Evolutionary conservation across 2,888 invertebrate species (phyloP), one percentile per base, ranked within the genome.

Genomic region (Cistogaster globosa): DNA sequence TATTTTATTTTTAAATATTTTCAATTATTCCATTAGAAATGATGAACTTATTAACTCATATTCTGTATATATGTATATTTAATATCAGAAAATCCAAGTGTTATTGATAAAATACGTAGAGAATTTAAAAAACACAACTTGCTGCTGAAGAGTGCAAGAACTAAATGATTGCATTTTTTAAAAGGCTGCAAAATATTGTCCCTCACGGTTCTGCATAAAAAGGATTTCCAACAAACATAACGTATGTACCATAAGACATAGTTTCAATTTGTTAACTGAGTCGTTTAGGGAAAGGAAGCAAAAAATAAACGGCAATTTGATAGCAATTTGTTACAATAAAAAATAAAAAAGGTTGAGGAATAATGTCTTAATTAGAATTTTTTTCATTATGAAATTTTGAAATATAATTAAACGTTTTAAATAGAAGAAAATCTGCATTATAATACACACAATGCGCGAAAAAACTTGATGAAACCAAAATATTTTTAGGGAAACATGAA

Each of bases 61-160:
- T 55, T 62, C 51, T 75, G 32, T 58, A 69, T 68, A 74, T 63
- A 65, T 67, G 16, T 76, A 57, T 71, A 67, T 84, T 84, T 83
- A 55, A 62, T 80, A 76, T 76, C 84, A 76, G 32, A 74, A 84
- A 80, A 84, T 72, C 55, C 57, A 76, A 84, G 26, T 62, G 14
- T 72, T 48, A 76, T 75, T 67, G 63, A 48, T 72, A 62, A 80
- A 77, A 77, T 77, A 81, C 81, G 72, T 72, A 88, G 90, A 92
- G 81, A 84, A 81, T 81, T 81, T 63, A 81, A 84, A 92, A 91
- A 92, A 92, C 91, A 92, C 93, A 93, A 93, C 92, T 92, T 92
- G 92, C 92, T 91, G 92, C 91, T 91, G 90, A 91, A 92, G 92
- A 93, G 92, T 92, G 92, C 92, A 92, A 92, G 92, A 93, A 93